phyloP scores from a whole-genome alignment of 1,140 invertebrate genomes.

The Bombus fervidus region DNA sequence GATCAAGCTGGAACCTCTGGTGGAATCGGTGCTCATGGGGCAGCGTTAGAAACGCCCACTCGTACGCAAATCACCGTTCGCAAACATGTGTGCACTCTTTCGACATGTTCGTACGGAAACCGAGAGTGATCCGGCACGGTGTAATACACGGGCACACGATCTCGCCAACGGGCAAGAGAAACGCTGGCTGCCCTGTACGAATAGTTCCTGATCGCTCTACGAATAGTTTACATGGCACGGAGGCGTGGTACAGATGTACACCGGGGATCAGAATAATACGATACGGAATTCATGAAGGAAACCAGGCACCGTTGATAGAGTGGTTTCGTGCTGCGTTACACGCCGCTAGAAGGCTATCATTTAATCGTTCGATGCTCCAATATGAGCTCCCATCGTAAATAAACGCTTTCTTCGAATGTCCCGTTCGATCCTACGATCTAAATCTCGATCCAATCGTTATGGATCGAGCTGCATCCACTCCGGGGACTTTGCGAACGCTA shows the following conservation, averaged over 20 bases:
- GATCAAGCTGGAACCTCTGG: constrained; percentile 57
- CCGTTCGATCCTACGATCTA: constrained; percentile 6
- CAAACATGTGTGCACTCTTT: constrained; percentile 67
- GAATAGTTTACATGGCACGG: constrained; percentile 64
- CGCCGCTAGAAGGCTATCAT: constrained; percentile 37
- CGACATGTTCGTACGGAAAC: constrained; percentile 66
- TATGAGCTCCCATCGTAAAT: not conserved
- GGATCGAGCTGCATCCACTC: not conserved
- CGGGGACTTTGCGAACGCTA: not conserved
- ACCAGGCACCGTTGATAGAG: constrained; percentile 49
- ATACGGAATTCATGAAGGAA: constrained; percentile 65
- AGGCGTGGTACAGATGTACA: constrained; percentile 62
- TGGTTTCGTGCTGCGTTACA: constrained; percentile 52
- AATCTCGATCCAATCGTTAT: constrained; percentile 4
- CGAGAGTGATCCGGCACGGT: constrained; percentile 65
- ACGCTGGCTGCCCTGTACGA: constrained; percentile 40
- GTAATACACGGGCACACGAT: constrained; percentile 55
- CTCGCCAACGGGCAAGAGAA: constrained; percentile 52
- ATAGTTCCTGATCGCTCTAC: constrained; percentile 59
- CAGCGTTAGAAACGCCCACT: constrained; percentile 63
- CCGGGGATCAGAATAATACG: constrained; percentile 56
- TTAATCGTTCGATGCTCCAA: constrained; percentile 32
- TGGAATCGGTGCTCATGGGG: constrained; percentile 51
- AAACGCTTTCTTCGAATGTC: constrained; percentile 25
- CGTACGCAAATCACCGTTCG: constrained; percentile 70